Base-by-base conservation (phyloP, 2,797 vertebrate genomes). In the Margarornis squamiger region DNA sequence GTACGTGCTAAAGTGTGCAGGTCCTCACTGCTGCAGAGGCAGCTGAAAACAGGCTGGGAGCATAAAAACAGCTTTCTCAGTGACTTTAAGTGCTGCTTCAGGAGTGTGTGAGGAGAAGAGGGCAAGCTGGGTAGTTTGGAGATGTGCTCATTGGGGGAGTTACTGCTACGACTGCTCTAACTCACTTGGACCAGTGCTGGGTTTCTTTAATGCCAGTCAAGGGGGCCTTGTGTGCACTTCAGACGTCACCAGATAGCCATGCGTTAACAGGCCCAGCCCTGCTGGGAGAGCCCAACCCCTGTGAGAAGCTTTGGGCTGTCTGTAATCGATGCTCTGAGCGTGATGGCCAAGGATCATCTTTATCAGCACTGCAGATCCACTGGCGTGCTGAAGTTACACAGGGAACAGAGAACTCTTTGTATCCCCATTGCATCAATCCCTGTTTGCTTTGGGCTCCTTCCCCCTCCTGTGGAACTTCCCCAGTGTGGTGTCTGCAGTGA, bases 131-230 rank as follows among this genome's bases (percentile, higher is more conserved):
- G 16, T 29, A 3, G 11, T 43, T n/a, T 19, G 23, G 18, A 74
- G 63, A 8, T 32, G 22, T 5, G 30, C 36, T 90, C 32, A 4
- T 21, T 34, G 59, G 9, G 52, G 51, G 23, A 7, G 17, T 41
- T 61, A 7, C n/a, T 68, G 68, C 72, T 91, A 10, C 12, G 38
- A 51, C 22, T 45, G 13, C 0, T 8, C 2, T 32, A 21, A 34
- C 24, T 51, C 34, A 18, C 19, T 32, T 45, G 32, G 39, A 16
- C 0, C 4, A 36, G 17, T 15, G 59, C 34, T 72, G 32, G 0
- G 13, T 4, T 21, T 63, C 63, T 3, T 11, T 51, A 16, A 21
- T 23, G 34, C 46, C 43, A 75, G 45, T 39, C 19, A 52, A 18
- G 21, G 30, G n/a, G 45, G 3, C 26, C 54, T 54, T 46, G 17